Percentiles rank a stretch among this genome's conserved stretches.
phyloP scores from a whole-genome alignment of 2,113 vertebrate genomes.

The Scolopax mira region DNA sequence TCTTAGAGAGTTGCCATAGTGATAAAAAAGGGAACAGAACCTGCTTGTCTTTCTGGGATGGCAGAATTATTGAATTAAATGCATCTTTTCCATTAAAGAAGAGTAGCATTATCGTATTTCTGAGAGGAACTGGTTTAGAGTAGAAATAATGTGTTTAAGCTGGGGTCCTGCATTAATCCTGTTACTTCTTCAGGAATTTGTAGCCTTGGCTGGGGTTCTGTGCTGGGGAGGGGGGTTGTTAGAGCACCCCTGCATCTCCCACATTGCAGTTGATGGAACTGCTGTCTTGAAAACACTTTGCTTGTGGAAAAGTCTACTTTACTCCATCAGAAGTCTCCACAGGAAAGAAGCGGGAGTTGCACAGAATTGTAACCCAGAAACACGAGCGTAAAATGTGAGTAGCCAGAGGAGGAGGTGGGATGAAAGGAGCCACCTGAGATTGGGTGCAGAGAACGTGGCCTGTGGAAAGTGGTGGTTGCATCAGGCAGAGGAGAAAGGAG shows the following conservation, averaged over 20 bases:
- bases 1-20: constrained; percentile 52
- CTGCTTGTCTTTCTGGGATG: constrained; percentile 51
- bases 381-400: fast-evolving
- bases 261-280: not conserved
- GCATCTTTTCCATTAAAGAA: not conserved
- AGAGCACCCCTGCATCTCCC: not conserved
- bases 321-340: not conserved
- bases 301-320: not conserved
- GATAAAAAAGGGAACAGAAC: constrained; percentile 48
- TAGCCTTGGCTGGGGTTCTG: not conserved
- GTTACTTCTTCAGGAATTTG: not conserved
- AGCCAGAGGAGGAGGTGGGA: not conserved
- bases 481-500: not conserved
- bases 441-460: not conserved
- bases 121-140: not conserved
- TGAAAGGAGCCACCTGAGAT: not conserved
- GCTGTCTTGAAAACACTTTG: not conserved
- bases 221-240: not conserved
- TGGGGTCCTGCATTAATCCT: not conserved
- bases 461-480: not conserved
- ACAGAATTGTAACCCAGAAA: not conserved
- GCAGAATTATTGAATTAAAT: constrained; percentile 47
- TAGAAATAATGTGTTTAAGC: not conserved
- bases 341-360: not conserved
- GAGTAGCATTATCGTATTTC: not conserved